phyloP scores from a whole-genome alignment of 2,888 invertebrate genomes.

The Acrobasis repandana region DNA sequence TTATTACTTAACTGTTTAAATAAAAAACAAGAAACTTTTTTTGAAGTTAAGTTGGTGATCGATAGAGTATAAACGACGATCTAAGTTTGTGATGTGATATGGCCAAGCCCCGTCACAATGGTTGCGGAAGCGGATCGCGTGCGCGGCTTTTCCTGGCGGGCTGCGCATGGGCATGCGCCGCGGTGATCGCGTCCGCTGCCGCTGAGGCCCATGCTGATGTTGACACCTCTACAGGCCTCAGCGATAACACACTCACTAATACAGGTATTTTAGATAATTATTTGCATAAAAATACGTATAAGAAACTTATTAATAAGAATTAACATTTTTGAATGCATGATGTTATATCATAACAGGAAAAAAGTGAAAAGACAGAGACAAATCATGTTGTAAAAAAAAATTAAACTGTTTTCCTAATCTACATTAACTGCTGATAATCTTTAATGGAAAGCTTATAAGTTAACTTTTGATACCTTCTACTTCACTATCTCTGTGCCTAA shows the following conservation, averaged over 20 bases:
- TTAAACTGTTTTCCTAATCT: too few relatives aligned
- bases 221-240: slow-evolving; percentile 76
- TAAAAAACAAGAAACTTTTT: slow-evolving; percentile 26
- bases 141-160: slow-evolving; percentile 49
- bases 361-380: too few relatives aligned
- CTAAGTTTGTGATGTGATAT: slow-evolving; percentile 75
- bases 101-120: slow-evolving; percentile 54
- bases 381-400: too few relatives aligned
- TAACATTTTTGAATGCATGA: background rate
- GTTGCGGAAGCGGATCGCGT: slow-evolving; percentile 43
- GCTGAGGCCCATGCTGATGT: slow-evolving; percentile 66
- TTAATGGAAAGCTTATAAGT: too few relatives aligned
- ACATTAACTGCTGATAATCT: too few relatives aligned
- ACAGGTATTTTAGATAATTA: slow-evolving; percentile 55
- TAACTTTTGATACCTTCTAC: too few relatives aligned
- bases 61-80: slow-evolving; percentile 32
- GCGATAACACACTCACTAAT: slow-evolving; percentile 75
- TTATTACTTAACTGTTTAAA: slow-evolving; percentile 26
- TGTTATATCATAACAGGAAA: background rate
- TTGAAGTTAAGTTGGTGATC: slow-evolving; percentile 36
- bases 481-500: too few relatives aligned
- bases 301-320: too few relatives aligned
- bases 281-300: too few relatives aligned
- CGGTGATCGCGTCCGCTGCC: slow-evolving; percentile 53
- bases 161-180: slow-evolving; percentile 79